Conservation (phyloP, 2,113 vertebrate genomes). For the Gnathonemus echidnorhynchus region DNA sequence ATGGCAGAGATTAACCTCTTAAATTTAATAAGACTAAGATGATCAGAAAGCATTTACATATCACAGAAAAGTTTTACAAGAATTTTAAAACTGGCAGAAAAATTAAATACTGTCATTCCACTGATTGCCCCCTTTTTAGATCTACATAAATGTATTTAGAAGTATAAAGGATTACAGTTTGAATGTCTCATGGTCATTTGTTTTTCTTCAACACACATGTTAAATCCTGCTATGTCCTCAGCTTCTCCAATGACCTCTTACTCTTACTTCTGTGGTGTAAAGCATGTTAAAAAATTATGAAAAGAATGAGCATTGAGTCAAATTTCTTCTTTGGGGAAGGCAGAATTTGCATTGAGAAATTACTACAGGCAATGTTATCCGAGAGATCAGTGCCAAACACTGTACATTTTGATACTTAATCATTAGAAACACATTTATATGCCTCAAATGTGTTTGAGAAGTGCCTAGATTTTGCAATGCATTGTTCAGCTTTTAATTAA, state of each 20-base stretch:
- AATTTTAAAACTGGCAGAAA: not conserved
- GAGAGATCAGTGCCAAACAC: not conserved
- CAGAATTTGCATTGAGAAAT: not conserved
- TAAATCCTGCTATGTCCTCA: not conserved
- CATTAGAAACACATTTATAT: conserved; percentile 16
- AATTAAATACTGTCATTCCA: not conserved
- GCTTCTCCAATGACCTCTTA: not conserved
- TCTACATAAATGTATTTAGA: not conserved
- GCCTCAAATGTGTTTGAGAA: not conserved
- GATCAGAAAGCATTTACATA: not conserved
- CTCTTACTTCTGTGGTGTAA: not conserved
- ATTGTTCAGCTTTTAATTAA: conserved; percentile 9
- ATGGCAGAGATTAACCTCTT: not conserved
- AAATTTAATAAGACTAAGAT: not conserved
- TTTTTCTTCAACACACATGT: not conserved
- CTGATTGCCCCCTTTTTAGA: not conserved
- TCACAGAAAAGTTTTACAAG: not conserved
- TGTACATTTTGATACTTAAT: not conserved
- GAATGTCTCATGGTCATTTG: not conserved
- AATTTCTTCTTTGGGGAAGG: not conserved
- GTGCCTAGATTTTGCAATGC: not conserved
- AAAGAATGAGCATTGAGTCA: not conserved
- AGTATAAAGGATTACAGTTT: not conserved
- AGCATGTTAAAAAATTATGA: not conserved
- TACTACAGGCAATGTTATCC: not conserved